Evolutionary conservation across 2,888 invertebrate genomes (phyloP).

Genomic region (Drosophila affinis): DNA sequence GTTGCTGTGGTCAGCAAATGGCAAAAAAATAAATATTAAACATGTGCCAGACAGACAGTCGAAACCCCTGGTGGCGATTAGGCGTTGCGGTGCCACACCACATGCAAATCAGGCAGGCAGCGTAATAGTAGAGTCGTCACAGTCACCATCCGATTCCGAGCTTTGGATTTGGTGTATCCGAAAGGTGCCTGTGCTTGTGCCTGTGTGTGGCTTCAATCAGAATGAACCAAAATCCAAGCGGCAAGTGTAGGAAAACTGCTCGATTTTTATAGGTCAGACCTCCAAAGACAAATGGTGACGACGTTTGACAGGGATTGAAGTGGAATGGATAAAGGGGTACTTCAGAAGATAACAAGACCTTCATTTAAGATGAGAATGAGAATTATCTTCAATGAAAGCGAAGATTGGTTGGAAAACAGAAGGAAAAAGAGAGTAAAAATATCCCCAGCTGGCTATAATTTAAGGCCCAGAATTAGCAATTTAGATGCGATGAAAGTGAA

Average conservation of each 20-base stretch:
- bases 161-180: slow-evolving; percentile 6
- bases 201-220: not conserved
- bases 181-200: slow-evolving; percentile 12
- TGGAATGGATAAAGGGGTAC: not conserved
- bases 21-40: slow-evolving; percentile 80
- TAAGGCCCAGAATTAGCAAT: not conserved
- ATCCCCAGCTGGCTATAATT: not conserved
- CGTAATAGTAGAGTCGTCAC: slow-evolving; percentile 5
- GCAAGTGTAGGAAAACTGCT: slow-evolving; percentile 15
- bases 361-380: not conserved
- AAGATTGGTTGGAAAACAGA: not conserved
- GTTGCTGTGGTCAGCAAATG: slow-evolving; percentile 74
- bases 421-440: too few relatives aligned
- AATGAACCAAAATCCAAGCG: slow-evolving; percentile 13
- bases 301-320: too few relatives aligned
- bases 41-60: slow-evolving; percentile 40
- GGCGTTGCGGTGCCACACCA: slow-evolving; percentile 31
- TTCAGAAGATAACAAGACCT: not conserved
- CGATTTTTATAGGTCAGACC: slow-evolving; percentile 32
- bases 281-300: not conserved
- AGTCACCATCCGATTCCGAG: slow-evolving; percentile 10
- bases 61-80: slow-evolving; percentile 6
- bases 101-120: slow-evolving; percentile 57
- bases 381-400: not conserved
- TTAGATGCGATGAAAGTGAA: not conserved